phyloP scores from a whole-genome alignment of 2,888 invertebrate genomes.

The Drosophila rubida region DNA sequence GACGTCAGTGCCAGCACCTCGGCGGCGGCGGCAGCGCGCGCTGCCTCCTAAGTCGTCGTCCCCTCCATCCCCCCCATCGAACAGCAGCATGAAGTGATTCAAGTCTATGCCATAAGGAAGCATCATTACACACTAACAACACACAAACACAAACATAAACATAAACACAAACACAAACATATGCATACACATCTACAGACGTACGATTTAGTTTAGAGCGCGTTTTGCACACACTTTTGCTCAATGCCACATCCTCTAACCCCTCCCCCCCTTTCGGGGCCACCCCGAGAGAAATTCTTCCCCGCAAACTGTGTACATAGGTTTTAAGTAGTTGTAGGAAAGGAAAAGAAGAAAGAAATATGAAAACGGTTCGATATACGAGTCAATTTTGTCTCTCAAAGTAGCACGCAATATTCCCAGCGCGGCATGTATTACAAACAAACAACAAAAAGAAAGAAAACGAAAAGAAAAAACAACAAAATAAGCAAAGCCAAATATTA shows the following conservation, averaged over 20 bases:
- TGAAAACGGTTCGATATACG: constrained; percentile 55
- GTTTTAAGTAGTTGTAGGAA: constrained; percentile 45
- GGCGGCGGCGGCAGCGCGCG: constrained; percentile 50
- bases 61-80: too few species aligned
- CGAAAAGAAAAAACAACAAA: constrained; percentile 26
- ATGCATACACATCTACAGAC: constrained; percentile 31
- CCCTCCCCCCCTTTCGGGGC: too few species aligned
- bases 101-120: constrained; percentile 33
- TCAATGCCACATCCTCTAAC: constrained; percentile 54
- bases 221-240: constrained; percentile 69
- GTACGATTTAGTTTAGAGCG: constrained; percentile 51
- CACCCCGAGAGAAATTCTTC: constrained; percentile 47
- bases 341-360: constrained; percentile 8
- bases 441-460: too few species aligned
- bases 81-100: not conserved
- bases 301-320: constrained; percentile 68
- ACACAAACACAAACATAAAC: not conserved
- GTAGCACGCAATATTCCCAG: constrained; percentile 59
- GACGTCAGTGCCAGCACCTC: constrained; percentile 78
- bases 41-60: constrained; percentile 55
- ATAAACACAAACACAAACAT: too few species aligned
- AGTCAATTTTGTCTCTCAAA: constrained; percentile 75
- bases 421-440: constrained; percentile 63
- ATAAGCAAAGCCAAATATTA: constrained; percentile 74
- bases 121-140: constrained; percentile 9